Conservation (phyloP, 1,140 invertebrate species). For the Fopius arisanus region DNA sequence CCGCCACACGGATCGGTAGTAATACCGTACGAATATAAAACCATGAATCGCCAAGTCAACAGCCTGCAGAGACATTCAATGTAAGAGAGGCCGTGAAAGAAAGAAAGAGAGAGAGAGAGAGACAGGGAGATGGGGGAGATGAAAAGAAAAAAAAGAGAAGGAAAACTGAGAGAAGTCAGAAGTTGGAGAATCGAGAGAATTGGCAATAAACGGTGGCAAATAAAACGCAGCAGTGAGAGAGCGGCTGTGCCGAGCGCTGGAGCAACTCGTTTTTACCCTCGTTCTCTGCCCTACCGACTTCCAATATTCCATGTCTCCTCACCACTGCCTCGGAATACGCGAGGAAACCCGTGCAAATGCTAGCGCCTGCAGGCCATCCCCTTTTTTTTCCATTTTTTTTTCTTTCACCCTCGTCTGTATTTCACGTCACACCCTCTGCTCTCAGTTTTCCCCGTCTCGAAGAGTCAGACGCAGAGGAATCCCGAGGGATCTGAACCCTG, state of each 20-base stretch:
- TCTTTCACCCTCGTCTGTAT: not conserved
- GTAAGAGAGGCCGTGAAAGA: not conserved
- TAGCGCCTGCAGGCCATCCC: not conserved
- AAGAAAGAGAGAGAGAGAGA: not conserved
- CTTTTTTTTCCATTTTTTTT: not conserved
- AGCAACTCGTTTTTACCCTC: not conserved
- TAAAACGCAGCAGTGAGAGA: constrained; percentile 12
- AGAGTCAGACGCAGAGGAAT: not conserved
- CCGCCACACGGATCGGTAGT: not conserved
- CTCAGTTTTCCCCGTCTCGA: not conserved
- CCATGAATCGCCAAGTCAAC: constrained; percentile 7
- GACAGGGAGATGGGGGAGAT: not conserved
- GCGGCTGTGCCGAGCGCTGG: not conserved
- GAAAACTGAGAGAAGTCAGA: not conserved
- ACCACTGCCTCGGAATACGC: not conserved
- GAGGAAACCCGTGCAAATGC: not conserved
- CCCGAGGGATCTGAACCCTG: not conserved
- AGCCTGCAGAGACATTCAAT: not conserved
- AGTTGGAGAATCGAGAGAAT: constrained; percentile 16
- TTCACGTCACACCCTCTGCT: not conserved
- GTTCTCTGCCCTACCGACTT: constrained; percentile 1
- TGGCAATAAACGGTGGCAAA: constrained; percentile 30
- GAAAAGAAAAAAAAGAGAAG: not conserved
- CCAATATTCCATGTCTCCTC: not conserved
- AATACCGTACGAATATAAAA: constrained; percentile 9